These are phyloP conservation scores for Nesogale talazaci DNA, from an alignment of 2,113 vertebrate species.

Conservation along the genomic window DNA sequence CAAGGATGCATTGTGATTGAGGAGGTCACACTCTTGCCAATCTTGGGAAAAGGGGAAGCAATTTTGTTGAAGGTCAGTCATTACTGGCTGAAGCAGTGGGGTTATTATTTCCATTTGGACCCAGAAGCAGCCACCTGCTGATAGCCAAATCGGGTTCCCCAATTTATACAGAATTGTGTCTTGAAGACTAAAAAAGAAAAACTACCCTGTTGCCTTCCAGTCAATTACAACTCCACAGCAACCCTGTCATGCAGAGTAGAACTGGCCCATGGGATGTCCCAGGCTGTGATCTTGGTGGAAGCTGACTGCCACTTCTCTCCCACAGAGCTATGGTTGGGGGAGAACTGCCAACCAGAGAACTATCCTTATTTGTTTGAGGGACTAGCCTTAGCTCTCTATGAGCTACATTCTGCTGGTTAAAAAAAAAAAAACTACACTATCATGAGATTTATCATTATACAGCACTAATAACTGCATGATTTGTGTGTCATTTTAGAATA, in stretches of 20 bases:
- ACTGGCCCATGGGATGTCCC: no score
- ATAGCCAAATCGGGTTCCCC: constrained; percentile 2
- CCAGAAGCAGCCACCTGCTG: background rate
- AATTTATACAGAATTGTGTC: background rate
- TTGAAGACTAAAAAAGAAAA: background rate
- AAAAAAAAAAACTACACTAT: background rate
- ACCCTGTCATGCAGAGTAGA: no score
- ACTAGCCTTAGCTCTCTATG: background rate
- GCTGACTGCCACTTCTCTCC: no score
- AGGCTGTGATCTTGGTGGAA: no score
- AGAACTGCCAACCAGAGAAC: background rate
- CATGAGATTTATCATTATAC: background rate
- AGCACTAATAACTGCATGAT: background rate
- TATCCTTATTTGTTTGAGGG: background rate
- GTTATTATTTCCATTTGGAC: constrained; percentile 46
- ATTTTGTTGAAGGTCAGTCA: background rate
- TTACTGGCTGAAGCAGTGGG: background rate
- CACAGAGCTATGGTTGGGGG: no score
- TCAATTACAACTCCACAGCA: no score
- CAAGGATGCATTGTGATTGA: background rate
- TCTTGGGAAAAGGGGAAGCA: background rate
- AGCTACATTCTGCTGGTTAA: background rate
- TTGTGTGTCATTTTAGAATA: background rate
- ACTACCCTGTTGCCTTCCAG: no score
- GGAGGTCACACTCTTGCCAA: background rate